Base-by-base conservation (phyloP, 2,797 vertebrate species). In the Huso huso region DNA sequence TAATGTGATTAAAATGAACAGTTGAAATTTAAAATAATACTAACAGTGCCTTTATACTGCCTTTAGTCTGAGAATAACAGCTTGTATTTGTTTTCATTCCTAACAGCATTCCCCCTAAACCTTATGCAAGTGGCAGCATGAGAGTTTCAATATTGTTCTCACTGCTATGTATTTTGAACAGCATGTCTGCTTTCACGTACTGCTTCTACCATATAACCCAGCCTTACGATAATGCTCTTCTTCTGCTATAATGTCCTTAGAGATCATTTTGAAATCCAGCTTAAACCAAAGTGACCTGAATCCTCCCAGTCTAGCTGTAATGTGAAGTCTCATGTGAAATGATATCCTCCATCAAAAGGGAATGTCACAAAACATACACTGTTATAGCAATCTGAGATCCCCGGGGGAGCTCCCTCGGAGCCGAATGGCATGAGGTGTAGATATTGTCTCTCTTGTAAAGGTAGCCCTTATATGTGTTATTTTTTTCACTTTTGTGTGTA, bases 1-100 rank as follows among this genome's bases (percentile, higher is more conserved):
- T 37, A 37, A 37, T 37, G 23, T 37, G 23, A 37, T 37, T 37
- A 37, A 37, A 37, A 37, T 37, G 4, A 37, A 37, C 23, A 37
- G 23, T 37, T 3, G 23, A 37, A 37, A 37, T 37, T 37, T 3
- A 37, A 37, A 37, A 37, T 37, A 37, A 37, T 37, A 37, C 23
- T 37, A 37, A 37, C 23, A 37, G 23, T 89, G 85, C 81, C 82
- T 89, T 87, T 88, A 87, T 83, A 88, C 90, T 90, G 88, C 87
- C 88, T 89, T 87, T 87, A 82, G 23, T 37, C 23, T 37, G 23
- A 37, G 23, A 83, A 75, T 88, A 89, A 90, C 85, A 82, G 88
- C 82, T 69, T 86, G 86, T 87, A 88, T 89, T 88, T 86, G 83
- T 82, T 87, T 90, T 88, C 89, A 89, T 90, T 89, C 85, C 82